Evolutionary conservation across 2,113 vertebrate genomes (phyloP).

Genomic region (Hoplias malabaricus): DNA sequence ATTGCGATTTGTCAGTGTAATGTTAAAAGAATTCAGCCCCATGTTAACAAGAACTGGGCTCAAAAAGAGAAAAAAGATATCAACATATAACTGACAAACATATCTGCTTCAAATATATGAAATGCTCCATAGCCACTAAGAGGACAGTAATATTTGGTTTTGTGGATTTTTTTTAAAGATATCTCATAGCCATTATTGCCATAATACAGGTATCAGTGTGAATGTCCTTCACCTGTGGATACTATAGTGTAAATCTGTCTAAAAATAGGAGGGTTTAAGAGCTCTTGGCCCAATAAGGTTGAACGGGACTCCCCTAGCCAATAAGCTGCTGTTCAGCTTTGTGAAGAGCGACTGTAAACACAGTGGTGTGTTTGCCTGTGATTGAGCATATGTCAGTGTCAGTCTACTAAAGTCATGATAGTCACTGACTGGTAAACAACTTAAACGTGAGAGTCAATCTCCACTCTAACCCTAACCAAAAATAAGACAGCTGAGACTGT

Average conservation of each 20-base stretch:
- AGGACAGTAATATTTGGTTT: neutral
- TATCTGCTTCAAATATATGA: neutral
- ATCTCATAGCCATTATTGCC: neutral
- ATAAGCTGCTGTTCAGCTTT: constrained; percentile 3
- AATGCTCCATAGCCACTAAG: neutral
- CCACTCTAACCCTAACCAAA: no score
- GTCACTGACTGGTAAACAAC: constrained; percentile 5
- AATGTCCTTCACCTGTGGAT: constrained; percentile 1
- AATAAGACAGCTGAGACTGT: constrained; percentile 18
- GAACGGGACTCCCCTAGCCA: constrained; percentile 8
- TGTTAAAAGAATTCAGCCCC: no score
- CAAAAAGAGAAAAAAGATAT: no score
- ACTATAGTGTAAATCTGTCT: constrained; percentile 31
- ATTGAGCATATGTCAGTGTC: neutral
- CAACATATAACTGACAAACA: no score
- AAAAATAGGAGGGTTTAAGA: constrained; percentile 52
- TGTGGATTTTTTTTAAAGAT: neutral
- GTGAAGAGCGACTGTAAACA: constrained; percentile 32
- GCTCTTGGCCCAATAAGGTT: constrained; percentile 16
- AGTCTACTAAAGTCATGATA: neutral
- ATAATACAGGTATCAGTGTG: neutral
- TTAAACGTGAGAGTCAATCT: constrained; percentile 22
- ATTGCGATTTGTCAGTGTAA: no score
- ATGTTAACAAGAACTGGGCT: no score
- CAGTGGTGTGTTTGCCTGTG: constrained; percentile 28